Conservation (phyloP, 2,888 invertebrate species). For the Drosophila engyochracea region DNA sequence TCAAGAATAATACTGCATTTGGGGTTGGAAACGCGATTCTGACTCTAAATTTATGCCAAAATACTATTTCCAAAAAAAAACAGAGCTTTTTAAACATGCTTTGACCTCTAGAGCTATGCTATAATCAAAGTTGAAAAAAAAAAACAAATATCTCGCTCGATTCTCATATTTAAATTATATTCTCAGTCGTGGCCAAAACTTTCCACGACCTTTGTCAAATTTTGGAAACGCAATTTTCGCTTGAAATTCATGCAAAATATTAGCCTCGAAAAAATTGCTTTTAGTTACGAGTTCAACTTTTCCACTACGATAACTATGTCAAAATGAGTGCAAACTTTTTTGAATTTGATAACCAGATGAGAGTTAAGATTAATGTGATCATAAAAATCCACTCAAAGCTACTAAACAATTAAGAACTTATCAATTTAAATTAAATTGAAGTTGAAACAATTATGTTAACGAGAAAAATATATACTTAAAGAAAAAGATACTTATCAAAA, state of each 20-base stretch:
- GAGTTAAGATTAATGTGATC: background rate
- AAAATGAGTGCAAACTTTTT: background rate
- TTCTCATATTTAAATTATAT: background rate
- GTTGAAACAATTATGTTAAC: background rate
- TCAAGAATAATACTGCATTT: background rate
- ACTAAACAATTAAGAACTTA: background rate
- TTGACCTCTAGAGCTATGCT: background rate
- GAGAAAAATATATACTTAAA: background rate
- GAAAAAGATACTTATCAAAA: background rate
- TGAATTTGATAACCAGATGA: background rate
- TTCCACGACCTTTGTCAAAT: no score
- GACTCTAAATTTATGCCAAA: background rate
- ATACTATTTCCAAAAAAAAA: background rate
- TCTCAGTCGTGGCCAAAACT: background rate
- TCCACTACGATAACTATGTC: background rate
- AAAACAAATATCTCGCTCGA: background rate
- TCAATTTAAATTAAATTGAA: background rate
- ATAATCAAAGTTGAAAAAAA: background rate
- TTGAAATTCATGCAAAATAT: background rate
- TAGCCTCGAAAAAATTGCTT: background rate
- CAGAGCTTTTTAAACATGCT: no score
- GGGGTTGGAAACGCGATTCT: background rate
- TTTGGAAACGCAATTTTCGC: no score
- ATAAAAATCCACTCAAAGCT: background rate
- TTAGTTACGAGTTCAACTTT: background rate